Evolutionary conservation across 2,888 invertebrate genomes (phyloP), one percentile per base, ranked within the genome.

Genomic region (Leucophenga maculata): DNA sequence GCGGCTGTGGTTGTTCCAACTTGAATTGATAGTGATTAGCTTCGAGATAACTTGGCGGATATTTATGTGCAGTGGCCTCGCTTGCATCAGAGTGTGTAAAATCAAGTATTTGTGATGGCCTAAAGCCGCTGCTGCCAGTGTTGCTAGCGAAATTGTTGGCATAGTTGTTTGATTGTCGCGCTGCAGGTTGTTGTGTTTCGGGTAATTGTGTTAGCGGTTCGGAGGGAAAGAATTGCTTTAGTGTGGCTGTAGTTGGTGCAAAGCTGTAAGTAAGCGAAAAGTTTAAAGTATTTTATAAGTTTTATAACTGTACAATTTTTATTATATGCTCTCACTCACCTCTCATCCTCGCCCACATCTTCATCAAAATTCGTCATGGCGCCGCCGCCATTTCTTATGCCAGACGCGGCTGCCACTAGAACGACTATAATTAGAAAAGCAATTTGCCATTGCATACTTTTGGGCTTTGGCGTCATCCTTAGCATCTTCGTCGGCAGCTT

Each of bases 341-440:
- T 16, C 86, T 86, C 78, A 86, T 86, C 85, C 75, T 77, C 77
- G 75, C 81, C 70, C 67, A 65, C 78, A 60, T 67, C 72, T 32
- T 57, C 16, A 6, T 46, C 62, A 52, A 22, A 13, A 13, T 1
- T 39, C 6, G 18, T 16, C 64, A 44, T 39, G 62, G 46, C 65
- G 74, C 71, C 77, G 70, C 73, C 78, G 75, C 77, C 78, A 78
- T 88, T 88, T 81, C 86, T 85, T 83, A 88, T 88, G 87, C 88
- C 85, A 73, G 81, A 74, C 82, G 85, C 84, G 87, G 83, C 78
- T 69, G 82, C 78, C 69, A 75, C 62, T 22, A 79, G 83, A 84
- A 86, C 85, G 83, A 84, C 82, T 83, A 88, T 88, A 87, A 88
- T 88, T 87, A 88, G 84, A 85, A 87, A 80, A 80, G 85, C 86